Conservation (phyloP, 1,140 invertebrate genomes). For the Diprion similis region DNA sequence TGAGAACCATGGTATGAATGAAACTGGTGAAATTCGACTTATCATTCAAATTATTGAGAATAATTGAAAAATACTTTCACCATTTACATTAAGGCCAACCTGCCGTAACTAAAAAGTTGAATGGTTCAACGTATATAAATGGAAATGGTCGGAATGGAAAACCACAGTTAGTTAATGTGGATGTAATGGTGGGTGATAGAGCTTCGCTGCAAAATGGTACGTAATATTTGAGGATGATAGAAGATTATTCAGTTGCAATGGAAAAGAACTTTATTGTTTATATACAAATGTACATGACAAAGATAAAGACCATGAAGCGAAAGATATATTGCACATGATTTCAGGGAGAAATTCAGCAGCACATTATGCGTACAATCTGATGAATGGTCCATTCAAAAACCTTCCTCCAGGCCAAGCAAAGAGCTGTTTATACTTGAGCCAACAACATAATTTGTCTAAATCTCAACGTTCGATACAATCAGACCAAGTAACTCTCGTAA, state of each 20-base stretch:
- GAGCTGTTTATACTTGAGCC: slow-evolving; percentile 51
- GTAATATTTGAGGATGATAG: neutral
- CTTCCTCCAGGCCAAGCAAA: slow-evolving; percentile 42
- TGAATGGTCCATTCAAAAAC: slow-evolving; percentile 39
- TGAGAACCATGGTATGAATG: neutral
- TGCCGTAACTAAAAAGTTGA: slow-evolving; percentile 30
- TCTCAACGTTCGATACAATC: slow-evolving; percentile 53
- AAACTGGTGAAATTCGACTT: neutral
- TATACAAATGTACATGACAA: no score
- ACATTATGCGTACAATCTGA: slow-evolving; percentile 46
- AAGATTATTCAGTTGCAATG: neutral
- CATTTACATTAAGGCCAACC: slow-evolving; percentile 21
- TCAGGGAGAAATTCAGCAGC: slow-evolving; percentile 24
- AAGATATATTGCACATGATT: neutral
- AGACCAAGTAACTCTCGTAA: slow-evolving; percentile 48
- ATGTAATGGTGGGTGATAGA: slow-evolving; percentile 17
- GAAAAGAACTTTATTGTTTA: neutral
- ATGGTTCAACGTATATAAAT: slow-evolving; percentile 12
- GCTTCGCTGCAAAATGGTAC: slow-evolving; percentile 24
- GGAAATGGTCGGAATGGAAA: slow-evolving; percentile 9
- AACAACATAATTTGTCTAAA: slow-evolving; percentile 44
- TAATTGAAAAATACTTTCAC: neutral
- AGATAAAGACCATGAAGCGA: neutral
- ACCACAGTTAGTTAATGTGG: slow-evolving; percentile 5
- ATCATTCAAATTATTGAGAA: neutral